Evolutionary conservation across 2,888 invertebrate species (phyloP), one percentile per base, ranked within the genome.

Genomic region (Nemotelus pantherinus): DNA sequence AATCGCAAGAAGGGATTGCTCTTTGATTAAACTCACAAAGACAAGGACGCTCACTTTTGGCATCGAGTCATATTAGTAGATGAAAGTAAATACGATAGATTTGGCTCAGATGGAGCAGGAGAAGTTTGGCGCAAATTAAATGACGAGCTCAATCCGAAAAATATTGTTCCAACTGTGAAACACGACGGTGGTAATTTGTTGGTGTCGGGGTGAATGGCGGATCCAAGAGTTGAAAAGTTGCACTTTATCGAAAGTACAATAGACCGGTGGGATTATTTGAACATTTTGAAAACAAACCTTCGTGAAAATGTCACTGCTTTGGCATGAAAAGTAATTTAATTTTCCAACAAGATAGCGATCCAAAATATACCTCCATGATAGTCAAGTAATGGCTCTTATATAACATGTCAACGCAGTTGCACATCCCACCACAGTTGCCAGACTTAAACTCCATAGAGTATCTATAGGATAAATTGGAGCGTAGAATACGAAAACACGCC

Each of bases 121-220:
- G n/a, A 64, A 41, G 64, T 64, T 25, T 64, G 64, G 43, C 64
- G 64, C 64, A 64, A 64, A 64, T 5, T 25, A 25, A 60, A 60
- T 25, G 60, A 2, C 5, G 60, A 60, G 10, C 1, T 60, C 60
- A 6, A 60, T 60, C 5, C 5, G 1, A 60, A 60, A n/a, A 60
- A 60, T 60, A 9, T 60, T n/a, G 39, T 25, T 60, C 25, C 60
- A 60, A 60, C 60, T 60, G 60, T 60, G n/a, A 60, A 60, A 25
- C 60, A 60, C 60, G 60, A 5, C 60, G 2, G 60, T n/a, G 60
- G 60, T 25, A 60, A 7, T 6, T 7, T 60, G 1, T 9, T 53
- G 1, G 53, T 53, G 53, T 53, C 1, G 53, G 53, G 6, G 53
- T 53, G 53, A 9, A 6, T 53, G 53, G 53, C 53, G 53, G 53